These are phyloP conservation scores for Macheiramphus alcinus DNA, from an alignment of 2,113 vertebrate genomes.

Conservation along the genomic window DNA sequence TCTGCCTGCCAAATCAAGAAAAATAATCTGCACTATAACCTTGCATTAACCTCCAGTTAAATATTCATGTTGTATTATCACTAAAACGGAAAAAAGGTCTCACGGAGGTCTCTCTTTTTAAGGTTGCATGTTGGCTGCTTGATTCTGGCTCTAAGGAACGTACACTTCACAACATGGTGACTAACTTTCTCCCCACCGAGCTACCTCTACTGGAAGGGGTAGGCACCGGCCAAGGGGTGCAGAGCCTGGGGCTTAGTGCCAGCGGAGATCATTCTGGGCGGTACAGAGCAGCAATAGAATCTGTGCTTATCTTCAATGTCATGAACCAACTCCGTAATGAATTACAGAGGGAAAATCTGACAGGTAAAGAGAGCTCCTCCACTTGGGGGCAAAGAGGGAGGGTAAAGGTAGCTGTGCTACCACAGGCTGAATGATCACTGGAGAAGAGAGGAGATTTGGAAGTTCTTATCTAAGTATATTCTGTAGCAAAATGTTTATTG, in stretches of 20 bases:
- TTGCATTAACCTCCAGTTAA: background rate
- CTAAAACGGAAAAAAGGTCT: background rate
- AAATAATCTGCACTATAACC: background rate
- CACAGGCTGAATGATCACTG: background rate
- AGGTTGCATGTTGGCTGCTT: slow-evolving; percentile 95
- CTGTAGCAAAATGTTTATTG: background rate
- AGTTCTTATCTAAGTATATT: background rate
- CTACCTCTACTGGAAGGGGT: slow-evolving; percentile 84
- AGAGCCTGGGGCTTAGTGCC: slow-evolving; percentile 79
- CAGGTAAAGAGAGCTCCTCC: slow-evolving; percentile 69
- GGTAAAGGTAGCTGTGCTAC: background rate
- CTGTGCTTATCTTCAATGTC: slow-evolving; percentile 79
- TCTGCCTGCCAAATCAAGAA: background rate
- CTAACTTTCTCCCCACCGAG: slow-evolving; percentile 83
- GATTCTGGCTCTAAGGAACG: slow-evolving; percentile 87
- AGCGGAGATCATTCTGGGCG: slow-evolving; percentile 76
- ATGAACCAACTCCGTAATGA: slow-evolving; percentile 81
- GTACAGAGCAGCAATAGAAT: slow-evolving; percentile 83
- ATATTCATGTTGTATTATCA: background rate
- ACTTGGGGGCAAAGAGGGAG: background rate
- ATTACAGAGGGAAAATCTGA: slow-evolving; percentile 82
- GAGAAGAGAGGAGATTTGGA: background rate
- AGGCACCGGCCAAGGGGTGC: slow-evolving; percentile 72
- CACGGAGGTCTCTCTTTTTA: background rate
- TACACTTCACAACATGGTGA: slow-evolving; percentile 90